Conservation (phyloP, 1,140 invertebrate species). For the Brachionus asplanchnoidis region DNA sequence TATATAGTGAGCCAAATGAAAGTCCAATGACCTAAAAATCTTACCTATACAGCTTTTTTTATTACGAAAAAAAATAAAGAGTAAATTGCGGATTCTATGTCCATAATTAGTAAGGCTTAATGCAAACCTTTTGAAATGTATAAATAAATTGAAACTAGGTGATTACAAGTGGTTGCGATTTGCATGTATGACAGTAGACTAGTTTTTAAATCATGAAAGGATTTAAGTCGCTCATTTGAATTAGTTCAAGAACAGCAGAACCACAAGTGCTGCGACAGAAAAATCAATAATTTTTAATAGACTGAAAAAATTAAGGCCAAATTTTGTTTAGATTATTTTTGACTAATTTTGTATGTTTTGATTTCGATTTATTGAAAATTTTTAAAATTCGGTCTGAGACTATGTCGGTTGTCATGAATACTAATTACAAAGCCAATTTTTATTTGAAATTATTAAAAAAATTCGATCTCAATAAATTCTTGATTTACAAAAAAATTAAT, state of each 20-base stretch:
- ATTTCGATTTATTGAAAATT: neutral
- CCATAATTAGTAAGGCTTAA: neutral
- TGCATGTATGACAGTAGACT: neutral
- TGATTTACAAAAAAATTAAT: no score
- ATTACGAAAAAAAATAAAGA: neutral
- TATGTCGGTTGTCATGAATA: neutral
- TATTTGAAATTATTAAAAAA: neutral
- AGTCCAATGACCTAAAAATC: conserved; percentile 26
- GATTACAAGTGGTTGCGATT: neutral
- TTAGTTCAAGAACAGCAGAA: neutral
- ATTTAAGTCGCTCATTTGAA: neutral
- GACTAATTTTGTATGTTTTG: neutral
- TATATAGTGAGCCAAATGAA: neutral
- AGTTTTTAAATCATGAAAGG: neutral
- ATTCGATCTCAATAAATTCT: neutral
- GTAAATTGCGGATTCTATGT: conserved; percentile 1
- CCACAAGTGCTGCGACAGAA: neutral
- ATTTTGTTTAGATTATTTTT: neutral
- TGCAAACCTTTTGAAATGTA: neutral
- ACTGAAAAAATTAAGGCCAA: neutral
- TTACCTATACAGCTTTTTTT: neutral
- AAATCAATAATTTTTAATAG: neutral
- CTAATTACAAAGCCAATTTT: neutral
- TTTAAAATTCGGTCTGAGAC: neutral
- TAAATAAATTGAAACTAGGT: neutral